Evolutionary conservation across 2,797 vertebrate genomes (phyloP), one percentile per base, ranked within the genome.

Genomic region (Falco novaeseelandiae): DNA sequence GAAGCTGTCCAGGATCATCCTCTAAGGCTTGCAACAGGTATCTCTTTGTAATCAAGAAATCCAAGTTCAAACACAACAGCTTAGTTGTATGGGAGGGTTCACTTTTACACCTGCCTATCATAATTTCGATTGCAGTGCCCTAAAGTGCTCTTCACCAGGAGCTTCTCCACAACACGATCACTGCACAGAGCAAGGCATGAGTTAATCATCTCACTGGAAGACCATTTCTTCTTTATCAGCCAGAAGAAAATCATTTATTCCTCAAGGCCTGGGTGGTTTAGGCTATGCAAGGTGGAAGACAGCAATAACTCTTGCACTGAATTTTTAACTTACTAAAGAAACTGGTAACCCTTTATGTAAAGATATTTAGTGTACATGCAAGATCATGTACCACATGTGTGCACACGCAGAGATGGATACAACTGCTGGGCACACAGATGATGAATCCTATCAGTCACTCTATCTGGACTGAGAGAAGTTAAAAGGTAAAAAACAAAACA

Each of bases 301-400:
- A 20, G 27, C 16, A 59, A 12, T 62, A 87, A 90, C 23, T 84
- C 44, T 20, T 83, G 22, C 32, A 66, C 2, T 34, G 30, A 61
- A 95, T 77, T 90, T 93, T 87, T 86, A 95, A 78, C 38, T 46
- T 46, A 30, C 74, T 51, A 74, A 91, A 71, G 13, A 79, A 67
- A 36, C 8, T 17, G 55, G 74, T 92, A 92, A 71, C 5, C 46
- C 26, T 63, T 61, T 42, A 59, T 1, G 3, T 17, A 72, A 78
- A 71, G 22, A 18, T 26, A 66, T 8, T 52, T 36, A 87, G 14
- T 21, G 3, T 30, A 36, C 6, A 6, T 12, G 6, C 36, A 77
- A 83, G 36, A 74, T 19, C 48, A 66, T 1, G 5, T 27, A 52
- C 18, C 5, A 13, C 5, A 6, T 8, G 9, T n/a, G 38, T 18